Conservation (phyloP, 2,888 invertebrate genomes). For the Iselma pallidipennis region DNA sequence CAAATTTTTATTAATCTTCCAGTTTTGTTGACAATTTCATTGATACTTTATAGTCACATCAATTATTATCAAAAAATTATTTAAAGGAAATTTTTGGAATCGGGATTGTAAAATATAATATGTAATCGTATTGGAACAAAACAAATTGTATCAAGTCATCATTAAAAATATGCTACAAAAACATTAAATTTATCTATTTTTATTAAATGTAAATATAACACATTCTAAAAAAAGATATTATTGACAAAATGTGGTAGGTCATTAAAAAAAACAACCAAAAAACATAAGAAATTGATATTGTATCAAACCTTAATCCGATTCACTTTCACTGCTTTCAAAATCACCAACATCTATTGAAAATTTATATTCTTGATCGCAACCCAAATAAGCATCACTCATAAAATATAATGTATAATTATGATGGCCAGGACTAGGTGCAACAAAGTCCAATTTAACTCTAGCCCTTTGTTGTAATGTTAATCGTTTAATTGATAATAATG, state of each 20-base stretch:
- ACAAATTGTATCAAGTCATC: too few relatives aligned
- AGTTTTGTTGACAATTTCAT: too few relatives aligned
- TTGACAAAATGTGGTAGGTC: background rate
- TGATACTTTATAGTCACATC: too few relatives aligned
- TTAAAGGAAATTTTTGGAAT: too few relatives aligned
- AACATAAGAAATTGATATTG: too few relatives aligned
- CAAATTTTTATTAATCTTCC: too few relatives aligned
- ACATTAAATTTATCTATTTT: background rate
- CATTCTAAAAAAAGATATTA: background rate
- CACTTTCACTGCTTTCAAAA: constrained; percentile 67
- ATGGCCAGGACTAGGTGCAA: constrained; percentile 86
- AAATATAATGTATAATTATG: constrained; percentile 95
- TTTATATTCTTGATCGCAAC: constrained; percentile 99
- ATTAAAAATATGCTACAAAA: background rate
- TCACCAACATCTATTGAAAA: constrained; percentile 84
- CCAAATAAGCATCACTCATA: constrained; percentile 99
- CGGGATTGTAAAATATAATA: too few relatives aligned
- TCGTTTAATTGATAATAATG: constrained; percentile 94
- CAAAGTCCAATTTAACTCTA: constrained; percentile 86
- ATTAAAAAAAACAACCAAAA: background rate
- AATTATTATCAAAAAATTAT: too few relatives aligned
- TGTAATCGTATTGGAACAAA: too few relatives aligned
- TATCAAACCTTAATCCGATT: constrained; percentile 59
- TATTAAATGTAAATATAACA: background rate
- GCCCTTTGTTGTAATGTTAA: constrained; percentile 93